Evolutionary conservation across 2,797 vertebrate species (phyloP), one percentile per base, ranked within the genome.

Genomic region (Glossophaga mutica): DNA sequence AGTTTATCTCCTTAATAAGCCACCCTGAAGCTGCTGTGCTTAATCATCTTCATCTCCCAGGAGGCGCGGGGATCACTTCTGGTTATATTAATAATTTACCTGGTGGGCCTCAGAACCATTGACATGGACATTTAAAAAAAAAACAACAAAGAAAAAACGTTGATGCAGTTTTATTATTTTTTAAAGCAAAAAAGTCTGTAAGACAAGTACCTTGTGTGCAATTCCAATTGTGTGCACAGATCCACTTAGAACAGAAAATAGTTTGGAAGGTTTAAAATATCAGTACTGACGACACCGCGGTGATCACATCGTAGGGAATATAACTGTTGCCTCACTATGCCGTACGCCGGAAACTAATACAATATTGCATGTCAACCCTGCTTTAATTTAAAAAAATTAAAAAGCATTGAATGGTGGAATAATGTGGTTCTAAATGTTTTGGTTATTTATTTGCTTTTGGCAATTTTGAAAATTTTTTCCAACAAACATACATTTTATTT

Each of bases 31-130:
- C 52, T 3, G 21, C 78, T 39, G 46, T 88, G 90, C 21, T 52
- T 77, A 39, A 89, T 42, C 32, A 3, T 32, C 57, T 44, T 37
- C 91, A 73, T 94, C 93, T 87, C 93, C 44, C 21, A 8, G 34
- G 67, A 93, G 39, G 76, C 59, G 1, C 83, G 19, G 52, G 57
- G 32, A 12, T 42, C 77, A 15, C 68, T 78, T 74, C 87, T 90
- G 95, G 70, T 52, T 65, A 42, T 59, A 81, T 78, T 94, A 94
- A 85, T 94, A 68, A 92, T 94, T 95, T 79, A 86, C 81, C 81
- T 32, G 19, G 8, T 32, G 4, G n/a, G 32, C 59, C 59, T 71
- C 57, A 44, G 52, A 95, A 65, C 65, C 21, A 79, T 46, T 4
- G 24, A 92, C 77, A 37, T 1, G 18, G 1, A 42, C 42, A 14